Evolutionary conservation across 2,797 vertebrate genomes (phyloP), one percentile per base, ranked within the genome.

Genomic region (Alectoris magna): DNA sequence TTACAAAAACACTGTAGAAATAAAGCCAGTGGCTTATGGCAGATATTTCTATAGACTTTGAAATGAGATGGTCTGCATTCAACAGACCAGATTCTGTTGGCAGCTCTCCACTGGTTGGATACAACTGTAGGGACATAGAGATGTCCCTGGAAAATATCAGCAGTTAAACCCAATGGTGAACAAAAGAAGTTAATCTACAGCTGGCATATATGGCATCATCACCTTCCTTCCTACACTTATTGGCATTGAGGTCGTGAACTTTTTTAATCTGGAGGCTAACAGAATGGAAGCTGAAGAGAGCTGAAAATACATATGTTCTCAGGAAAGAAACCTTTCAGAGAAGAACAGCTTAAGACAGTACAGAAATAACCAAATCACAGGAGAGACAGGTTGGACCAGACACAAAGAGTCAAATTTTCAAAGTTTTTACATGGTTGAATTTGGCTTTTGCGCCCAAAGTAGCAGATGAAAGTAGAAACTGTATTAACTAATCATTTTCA

Each of bases 281-380:
- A 91, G 67, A 91, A 94, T 88, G 83, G 73, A 95, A 94, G 69
- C 18, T 86, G 87, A 94, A 92, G 39, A 94, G 49, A 55, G 48
- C 71, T 93, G 91, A 70, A 83, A 96, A 94, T 86, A 87, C n/a
- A 74, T 86, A 85, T 31, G 73, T 64, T 59, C 53, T 74, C 62
- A 91, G 91, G 86, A 91, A 94, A 93, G 69, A 95, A 91, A 91
- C 53, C 64, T 88, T 94, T 76, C 66, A 80, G 78, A 93, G 90
- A 93, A 89, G 73, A 96, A 75, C 56, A 89, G 75, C 41, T 91
- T 58, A 82, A 87, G 66, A 87, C 64, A 79, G 38, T 63, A 69
- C 80, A 93, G 85, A 93, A 97, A 91, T 88, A 94, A 94, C 74
- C 87, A 91, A 96, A 92, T 71, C 91, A 83, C 68, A 69, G 81